phyloP scores from a whole-genome alignment of 2,888 invertebrate species.

The Chirona hameri region DNA sequence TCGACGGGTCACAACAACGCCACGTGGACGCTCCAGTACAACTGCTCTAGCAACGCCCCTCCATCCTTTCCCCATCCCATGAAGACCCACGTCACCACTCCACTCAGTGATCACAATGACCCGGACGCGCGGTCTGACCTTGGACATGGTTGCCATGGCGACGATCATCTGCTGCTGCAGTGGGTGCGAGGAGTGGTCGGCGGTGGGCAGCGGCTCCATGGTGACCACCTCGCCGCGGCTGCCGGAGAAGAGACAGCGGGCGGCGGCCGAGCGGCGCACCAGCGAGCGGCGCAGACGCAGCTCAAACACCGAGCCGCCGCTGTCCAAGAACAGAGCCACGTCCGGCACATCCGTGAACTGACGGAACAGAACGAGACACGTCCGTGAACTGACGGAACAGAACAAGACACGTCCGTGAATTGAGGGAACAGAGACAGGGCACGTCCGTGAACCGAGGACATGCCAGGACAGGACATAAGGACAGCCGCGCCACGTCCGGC shows the following conservation, averaged over 20 bases:
- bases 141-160: constrained; percentile 90
- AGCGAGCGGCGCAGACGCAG: constrained; percentile 64
- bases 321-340: constrained; percentile 78
- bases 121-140: constrained; percentile 54
- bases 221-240: constrained; percentile 89
- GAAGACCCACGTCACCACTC: not conserved
- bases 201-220: constrained; percentile 63
- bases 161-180: constrained; percentile 72
- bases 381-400: not conserved
- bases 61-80: not conserved
- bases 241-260: constrained; percentile 93
- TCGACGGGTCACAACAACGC: too few relatives aligned
- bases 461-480: not conserved
- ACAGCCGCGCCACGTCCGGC: too few relatives aligned
- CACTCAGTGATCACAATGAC: not conserved
- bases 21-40: too few relatives aligned
- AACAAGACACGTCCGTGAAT: not conserved
- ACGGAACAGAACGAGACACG: too few relatives aligned
- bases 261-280: constrained; percentile 60
- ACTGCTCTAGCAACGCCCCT: too few relatives aligned
- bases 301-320: constrained; percentile 92
- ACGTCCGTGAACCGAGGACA: not conserved
- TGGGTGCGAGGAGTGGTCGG: constrained; percentile 58
- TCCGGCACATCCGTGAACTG: constrained; percentile 69
- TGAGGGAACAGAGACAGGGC: not conserved